Evolutionary conservation across 2,113 vertebrate genomes (phyloP).

Genomic region (Campylorhamphus procurvoides): DNA sequence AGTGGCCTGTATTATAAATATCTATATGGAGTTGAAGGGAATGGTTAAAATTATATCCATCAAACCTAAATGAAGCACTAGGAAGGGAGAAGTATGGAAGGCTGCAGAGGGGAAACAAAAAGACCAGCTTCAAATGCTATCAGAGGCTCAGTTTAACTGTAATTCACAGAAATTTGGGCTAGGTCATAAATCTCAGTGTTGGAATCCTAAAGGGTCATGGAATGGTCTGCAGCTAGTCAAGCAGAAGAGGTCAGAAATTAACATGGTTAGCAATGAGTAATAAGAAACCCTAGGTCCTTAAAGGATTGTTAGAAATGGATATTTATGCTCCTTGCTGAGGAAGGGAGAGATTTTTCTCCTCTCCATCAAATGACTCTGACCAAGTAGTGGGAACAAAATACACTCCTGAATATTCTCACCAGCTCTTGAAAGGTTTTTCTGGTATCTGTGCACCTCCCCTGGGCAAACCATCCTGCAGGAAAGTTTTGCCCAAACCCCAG

Average conservation of each 20-base stretch:
- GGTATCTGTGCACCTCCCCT: not conserved
- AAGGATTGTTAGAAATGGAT: conserved; percentile 52
- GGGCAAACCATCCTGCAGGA: not conserved
- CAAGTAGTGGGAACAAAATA: not conserved
- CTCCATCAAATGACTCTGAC: conserved; percentile 14
- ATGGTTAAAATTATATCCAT: not conserved
- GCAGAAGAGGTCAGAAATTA: conserved; percentile 76
- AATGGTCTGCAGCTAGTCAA: conserved; percentile 66
- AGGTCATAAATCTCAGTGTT: conserved; percentile 49
- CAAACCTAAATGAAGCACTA: not conserved
- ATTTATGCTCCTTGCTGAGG: conserved; percentile 8
- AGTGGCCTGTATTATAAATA: not conserved
- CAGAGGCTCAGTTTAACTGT: not conserved
- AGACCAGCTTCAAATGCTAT: not conserved
- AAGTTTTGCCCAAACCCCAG: not conserved
- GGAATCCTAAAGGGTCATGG: conserved; percentile 72
- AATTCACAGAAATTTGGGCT: conserved; percentile 53
- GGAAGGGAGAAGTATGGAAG: not conserved
- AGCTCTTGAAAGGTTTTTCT: not conserved
- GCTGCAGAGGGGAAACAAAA: not conserved
- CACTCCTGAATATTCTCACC: not conserved
- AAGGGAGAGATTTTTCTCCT: conserved; percentile 9
- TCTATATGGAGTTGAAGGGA: not conserved
- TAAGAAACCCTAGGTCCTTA: conserved; percentile 58
- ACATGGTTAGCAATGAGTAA: conserved; percentile 64